These are phyloP conservation scores for Oreotrochilus melanogaster DNA, from an alignment of 2,113 vertebrate genomes.

Conservation along the genomic window DNA sequence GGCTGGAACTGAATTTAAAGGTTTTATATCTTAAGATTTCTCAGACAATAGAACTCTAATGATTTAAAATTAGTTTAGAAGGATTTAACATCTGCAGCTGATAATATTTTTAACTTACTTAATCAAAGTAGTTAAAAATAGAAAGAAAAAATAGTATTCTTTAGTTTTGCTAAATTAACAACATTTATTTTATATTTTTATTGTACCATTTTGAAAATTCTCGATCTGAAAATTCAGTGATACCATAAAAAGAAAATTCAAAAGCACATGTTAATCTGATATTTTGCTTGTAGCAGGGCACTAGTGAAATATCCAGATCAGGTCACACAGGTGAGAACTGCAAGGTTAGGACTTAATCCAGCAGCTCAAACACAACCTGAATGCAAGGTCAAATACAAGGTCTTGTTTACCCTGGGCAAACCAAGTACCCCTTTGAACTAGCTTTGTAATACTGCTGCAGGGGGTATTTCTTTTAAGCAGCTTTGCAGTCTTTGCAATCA, in stretches of 20 bases:
- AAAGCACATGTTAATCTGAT: not conserved
- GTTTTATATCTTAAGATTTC: not conserved
- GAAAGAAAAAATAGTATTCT: not conserved
- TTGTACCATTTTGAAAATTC: not conserved
- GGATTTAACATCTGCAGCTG: not conserved
- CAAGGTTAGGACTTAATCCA: not conserved
- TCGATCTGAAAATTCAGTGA: not conserved
- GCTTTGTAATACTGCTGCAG: not conserved
- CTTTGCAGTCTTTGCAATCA: not conserved
- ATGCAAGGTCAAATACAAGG: not conserved
- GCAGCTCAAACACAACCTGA: accelerated
- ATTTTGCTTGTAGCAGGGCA: not conserved
- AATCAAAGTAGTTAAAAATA: not conserved
- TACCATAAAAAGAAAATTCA: not conserved
- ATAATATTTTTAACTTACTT: not conserved
- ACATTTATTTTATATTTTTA: not conserved
- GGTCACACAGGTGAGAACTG: not conserved
- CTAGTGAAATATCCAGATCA: not conserved
- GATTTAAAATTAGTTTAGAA: not conserved
- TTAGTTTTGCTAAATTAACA: not conserved
- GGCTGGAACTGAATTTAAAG: not conserved
- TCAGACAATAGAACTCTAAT: not conserved
- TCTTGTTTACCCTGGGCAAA: not conserved
- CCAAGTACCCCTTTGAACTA: not conserved
- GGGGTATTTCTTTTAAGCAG: not conserved